Evolutionary conservation across 2,797 vertebrate genomes (phyloP).

Genomic region (Heliangelus exortis): DNA sequence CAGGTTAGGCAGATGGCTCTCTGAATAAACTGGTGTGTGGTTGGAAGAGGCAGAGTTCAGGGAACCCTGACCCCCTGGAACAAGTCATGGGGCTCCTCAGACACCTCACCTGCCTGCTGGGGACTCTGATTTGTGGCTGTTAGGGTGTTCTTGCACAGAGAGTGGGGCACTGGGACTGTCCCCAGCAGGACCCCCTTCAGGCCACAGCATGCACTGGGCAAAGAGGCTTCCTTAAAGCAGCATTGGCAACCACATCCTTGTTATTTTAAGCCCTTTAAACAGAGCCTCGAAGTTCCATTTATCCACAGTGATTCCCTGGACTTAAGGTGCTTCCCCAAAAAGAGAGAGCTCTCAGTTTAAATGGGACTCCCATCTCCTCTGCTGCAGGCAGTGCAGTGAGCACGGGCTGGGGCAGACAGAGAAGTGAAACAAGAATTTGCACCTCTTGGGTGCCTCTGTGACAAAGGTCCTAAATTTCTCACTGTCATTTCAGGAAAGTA

Average conservation of each 20-base stretch:
- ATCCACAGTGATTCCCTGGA: neutral
- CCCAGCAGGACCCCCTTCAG: fast-evolving
- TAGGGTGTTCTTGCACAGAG: neutral
- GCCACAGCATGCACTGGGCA: neutral
- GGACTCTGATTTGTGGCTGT: neutral
- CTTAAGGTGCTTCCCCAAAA: neutral
- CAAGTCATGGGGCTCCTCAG: neutral
- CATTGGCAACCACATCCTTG: fast-evolving
- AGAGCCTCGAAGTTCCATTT: neutral
- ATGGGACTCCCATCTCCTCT: neutral
- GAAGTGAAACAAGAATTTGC: constrained; percentile 37
- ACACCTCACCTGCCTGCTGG: neutral
- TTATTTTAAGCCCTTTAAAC: neutral
- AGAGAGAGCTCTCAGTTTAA: neutral
- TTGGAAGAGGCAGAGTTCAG: neutral
- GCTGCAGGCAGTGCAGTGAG: neutral
- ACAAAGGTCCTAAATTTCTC: constrained; percentile 27
- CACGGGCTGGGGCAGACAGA: neutral
- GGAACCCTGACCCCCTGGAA: neutral
- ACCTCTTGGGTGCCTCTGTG: neutral
- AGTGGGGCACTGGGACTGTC: neutral
- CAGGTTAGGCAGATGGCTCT: constrained; percentile 66
- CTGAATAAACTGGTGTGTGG: neutral
- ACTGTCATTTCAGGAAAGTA: neutral
- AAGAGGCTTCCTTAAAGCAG: neutral